phyloP scores from a whole-genome alignment of 2,888 invertebrate genomes.

The Drosophila suboccidentalis region DNA sequence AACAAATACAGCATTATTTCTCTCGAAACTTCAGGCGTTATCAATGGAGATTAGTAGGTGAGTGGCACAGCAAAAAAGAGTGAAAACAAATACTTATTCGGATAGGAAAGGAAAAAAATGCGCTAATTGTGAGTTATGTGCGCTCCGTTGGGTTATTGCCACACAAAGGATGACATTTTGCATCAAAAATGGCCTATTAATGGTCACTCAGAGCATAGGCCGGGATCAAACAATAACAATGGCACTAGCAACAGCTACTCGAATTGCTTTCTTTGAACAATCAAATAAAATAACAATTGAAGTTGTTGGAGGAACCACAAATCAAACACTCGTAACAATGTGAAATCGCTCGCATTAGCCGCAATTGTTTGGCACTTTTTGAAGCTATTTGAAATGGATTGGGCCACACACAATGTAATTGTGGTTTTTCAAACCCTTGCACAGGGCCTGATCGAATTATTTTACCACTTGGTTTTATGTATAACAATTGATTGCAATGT shows the following conservation, averaged over 20 bases:
- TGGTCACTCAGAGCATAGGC: slow-evolving; percentile 60
- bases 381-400: slow-evolving; percentile 38
- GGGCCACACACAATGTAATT: slow-evolving; percentile 60
- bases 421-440: slow-evolving; percentile 5
- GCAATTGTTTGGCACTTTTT: slow-evolving; percentile 71
- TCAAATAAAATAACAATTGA: slow-evolving; percentile 62
- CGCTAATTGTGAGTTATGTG: slow-evolving; percentile 61
- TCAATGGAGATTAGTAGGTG: slow-evolving; percentile 74
- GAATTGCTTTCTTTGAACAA: slow-evolving; percentile 59
- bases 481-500: not conserved
- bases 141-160: slow-evolving; percentile 40
- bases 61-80: slow-evolving; percentile 46
- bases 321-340: slow-evolving; percentile 71
- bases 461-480: not conserved
- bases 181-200: slow-evolving; percentile 69
- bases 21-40: slow-evolving; percentile 42
- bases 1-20: slow-evolving; percentile 40
- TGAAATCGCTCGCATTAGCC: slow-evolving; percentile 69
- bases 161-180: slow-evolving; percentile 68
- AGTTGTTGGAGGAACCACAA: slow-evolving; percentile 65
- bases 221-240: slow-evolving; percentile 46
- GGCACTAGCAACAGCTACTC: slow-evolving; percentile 41
- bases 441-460: slow-evolving; percentile 1
- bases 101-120: slow-evolving; percentile 23
- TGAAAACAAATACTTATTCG: slow-evolving; percentile 18